phyloP scores from a whole-genome alignment of 2,113 vertebrate genomes.

The Hippocampus abdominalis region DNA sequence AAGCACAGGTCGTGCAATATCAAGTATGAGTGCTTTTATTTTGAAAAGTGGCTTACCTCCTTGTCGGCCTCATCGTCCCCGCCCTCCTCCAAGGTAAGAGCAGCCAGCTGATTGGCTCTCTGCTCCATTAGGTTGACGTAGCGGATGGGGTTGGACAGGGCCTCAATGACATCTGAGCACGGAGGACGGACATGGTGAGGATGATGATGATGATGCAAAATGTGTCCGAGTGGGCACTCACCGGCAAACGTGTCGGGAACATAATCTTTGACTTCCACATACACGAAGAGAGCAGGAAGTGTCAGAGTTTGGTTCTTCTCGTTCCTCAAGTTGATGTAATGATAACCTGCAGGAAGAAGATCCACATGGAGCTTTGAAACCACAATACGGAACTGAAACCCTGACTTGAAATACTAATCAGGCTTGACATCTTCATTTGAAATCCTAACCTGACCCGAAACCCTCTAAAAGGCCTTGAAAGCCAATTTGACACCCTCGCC shows the following conservation, averaged over 20 bases:
- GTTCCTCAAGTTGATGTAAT: constrained; percentile 90
- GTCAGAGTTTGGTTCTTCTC: constrained; percentile 92
- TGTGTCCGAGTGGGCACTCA: constrained; percentile 39
- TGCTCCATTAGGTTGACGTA: constrained; percentile 98
- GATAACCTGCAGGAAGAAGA: constrained; percentile 78
- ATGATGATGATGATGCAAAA: neutral
- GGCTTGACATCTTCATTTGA: neutral
- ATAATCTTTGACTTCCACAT: constrained; percentile 95
- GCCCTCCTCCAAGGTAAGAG: constrained; percentile 91
- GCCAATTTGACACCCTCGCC: neutral
- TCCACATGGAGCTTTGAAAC: neutral
- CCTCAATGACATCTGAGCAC: constrained; percentile 90
- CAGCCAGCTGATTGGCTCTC: constrained; percentile 91
- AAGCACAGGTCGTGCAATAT: neutral
- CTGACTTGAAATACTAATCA: neutral
- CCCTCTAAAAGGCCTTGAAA: no score
- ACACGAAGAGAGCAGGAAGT: constrained; percentile 89
- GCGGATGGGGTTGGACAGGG: constrained; percentile 95
- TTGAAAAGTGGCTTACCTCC: constrained; percentile 74
- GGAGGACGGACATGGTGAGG: constrained; percentile 23
- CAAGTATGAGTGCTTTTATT: neutral
- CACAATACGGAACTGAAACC: neutral
- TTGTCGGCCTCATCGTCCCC: constrained; percentile 88
- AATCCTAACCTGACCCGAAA: neutral
- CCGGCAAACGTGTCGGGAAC: constrained; percentile 97